Evolutionary conservation across 37 sponge, comb jelly and placozoan genomes (phyloP).

Genomic region (Hormiphora californensis): DNA sequence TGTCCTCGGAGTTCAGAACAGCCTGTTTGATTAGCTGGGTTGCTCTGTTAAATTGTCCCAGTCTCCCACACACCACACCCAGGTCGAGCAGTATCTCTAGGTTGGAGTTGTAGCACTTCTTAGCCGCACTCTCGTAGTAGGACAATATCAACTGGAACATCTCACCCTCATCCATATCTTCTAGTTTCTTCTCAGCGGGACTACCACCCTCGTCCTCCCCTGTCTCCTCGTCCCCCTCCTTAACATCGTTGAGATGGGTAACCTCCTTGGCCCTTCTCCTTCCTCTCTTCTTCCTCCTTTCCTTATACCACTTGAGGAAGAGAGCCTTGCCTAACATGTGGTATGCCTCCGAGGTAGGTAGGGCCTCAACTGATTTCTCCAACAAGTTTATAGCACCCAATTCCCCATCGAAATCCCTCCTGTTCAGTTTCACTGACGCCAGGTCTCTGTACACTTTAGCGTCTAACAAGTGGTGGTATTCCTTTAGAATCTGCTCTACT

Average conservation of each 20-base stretch:
- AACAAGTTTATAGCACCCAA: slow-evolving; percentile 1
- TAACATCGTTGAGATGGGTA: too few relatives aligned
- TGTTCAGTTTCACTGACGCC: background rate
- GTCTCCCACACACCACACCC: background rate
- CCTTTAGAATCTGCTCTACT: background rate
- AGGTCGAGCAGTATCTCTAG: background rate
- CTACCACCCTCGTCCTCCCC: too few relatives aligned
- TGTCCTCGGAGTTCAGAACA: background rate
- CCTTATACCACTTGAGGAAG: background rate
- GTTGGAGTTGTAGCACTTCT: slow-evolving; percentile 3
- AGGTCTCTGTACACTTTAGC: background rate
- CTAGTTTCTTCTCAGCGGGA: too few relatives aligned
- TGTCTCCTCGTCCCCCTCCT: too few relatives aligned
- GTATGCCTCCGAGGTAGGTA: background rate
- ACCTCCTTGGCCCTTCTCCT: too few relatives aligned
- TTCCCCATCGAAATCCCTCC: background rate
- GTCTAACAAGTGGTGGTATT: too few relatives aligned
- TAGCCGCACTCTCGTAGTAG: background rate
- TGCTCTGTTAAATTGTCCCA: background rate
- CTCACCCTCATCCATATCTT: too few relatives aligned
- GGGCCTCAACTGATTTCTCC: background rate
- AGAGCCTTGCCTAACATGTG: slow-evolving; percentile 2
- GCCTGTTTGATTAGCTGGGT: background rate
- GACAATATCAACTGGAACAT: background rate
- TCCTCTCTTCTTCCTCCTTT: background rate